Evolutionary conservation across 64 coral and sea anemone genomes (phyloP), one percentile per base, ranked within the genome.

Genomic region (Dendronephthya gigantea): DNA sequence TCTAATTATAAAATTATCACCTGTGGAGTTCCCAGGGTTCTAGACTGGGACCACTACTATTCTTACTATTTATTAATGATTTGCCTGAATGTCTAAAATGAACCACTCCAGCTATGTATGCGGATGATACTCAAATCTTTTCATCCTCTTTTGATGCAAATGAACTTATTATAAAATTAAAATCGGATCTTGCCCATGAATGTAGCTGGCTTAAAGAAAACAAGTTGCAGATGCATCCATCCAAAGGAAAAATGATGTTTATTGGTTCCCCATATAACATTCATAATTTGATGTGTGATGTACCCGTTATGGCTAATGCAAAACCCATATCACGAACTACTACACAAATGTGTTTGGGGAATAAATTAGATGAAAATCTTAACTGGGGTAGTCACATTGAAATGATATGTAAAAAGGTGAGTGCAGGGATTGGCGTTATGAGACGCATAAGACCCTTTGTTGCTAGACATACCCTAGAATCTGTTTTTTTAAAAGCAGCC

Each of bases 1-100:
- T 79, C 72, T 34, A 39, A 19, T 0, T 36, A 79, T 34, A 79
- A 39, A 79, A 79, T 34, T 34, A 79, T 79, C 36, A 79, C 19
- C 15, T 79, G 72, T 79, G 72, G 36, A 79, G 72, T 79, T 29
- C 72, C 31, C 36, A 29, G 72, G 4, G 72, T 36, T 79, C 72
- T 39, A 36, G 34, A 35, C 32, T 79, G 72, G 4, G 72, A 79
- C 31, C 29, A 36, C 29, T 79, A 39, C 72, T 13, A 79, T 79
- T 79, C 36, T 33, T 79, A 79, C 22, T 79, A 19, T 79, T n/a
- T 36, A 79, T 79, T 34, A 79, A 79, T 79, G 72, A 79, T 35
- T 39, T 79, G 3, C 28, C 32, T 33, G 2, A 79, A 35, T 79
- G 72, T 33, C 22, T 79, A 33, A 36, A 34, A 79, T 79, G 30